phyloP scores from a whole-genome alignment of 2,888 invertebrate species.

The Pachycephus smyrnensis region DNA sequence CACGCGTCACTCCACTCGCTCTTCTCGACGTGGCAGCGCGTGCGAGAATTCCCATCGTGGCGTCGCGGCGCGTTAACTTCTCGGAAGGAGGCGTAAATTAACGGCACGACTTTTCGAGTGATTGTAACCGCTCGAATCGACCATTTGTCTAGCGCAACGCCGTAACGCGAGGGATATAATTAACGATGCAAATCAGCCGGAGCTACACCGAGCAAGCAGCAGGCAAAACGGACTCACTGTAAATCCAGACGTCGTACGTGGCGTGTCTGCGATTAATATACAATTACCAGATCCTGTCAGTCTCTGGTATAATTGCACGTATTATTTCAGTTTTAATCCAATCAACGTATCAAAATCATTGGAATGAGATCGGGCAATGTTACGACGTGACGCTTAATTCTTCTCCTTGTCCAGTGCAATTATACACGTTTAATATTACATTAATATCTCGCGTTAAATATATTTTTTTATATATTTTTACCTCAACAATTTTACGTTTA shows the following conservation, averaged over 20 bases:
- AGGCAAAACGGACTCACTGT: not conserved
- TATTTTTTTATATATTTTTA: too few species aligned
- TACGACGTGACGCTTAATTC: not conserved
- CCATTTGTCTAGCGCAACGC: not conserved
- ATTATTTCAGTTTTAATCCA: not conserved
- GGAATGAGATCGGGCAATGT: not conserved
- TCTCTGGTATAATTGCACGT: not conserved
- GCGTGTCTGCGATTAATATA: not conserved
- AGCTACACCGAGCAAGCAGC: not conserved
- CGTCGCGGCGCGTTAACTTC: not conserved
- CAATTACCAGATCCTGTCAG: not conserved
- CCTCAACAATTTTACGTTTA: too few species aligned
- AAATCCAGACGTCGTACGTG: not conserved
- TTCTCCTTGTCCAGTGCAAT: not conserved
- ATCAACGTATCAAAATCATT: not conserved
- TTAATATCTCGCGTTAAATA: too few species aligned
- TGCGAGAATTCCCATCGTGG: not conserved
- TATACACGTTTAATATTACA: not conserved
- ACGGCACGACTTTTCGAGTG: not conserved
- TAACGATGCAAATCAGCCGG: not conserved
- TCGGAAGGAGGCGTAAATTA: not conserved
- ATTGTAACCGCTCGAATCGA: not conserved
- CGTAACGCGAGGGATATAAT: not conserved
- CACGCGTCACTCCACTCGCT: not conserved
- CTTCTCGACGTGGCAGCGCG: not conserved